Evolutionary conservation across 2,888 invertebrate species (phyloP).

Genomic region (Cheilosia vernalis): DNA sequence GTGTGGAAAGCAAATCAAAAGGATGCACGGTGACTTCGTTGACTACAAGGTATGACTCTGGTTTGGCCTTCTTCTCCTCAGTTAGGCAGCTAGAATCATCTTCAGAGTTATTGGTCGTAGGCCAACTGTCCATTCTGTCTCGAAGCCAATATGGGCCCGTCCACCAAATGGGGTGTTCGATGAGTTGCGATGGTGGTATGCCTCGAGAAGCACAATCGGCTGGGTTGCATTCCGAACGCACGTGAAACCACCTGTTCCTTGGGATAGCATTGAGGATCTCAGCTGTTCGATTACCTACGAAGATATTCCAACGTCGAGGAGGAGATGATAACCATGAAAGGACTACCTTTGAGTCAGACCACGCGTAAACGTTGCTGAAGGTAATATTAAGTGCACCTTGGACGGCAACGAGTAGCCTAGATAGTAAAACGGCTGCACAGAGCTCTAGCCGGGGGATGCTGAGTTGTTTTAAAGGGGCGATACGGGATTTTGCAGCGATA

Average conservation of each 20-base stretch:
- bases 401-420: not conserved
- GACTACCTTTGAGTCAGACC: too few relatives aligned
- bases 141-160: slow-evolving; percentile 1
- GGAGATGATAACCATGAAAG: not conserved
- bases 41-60: too few relatives aligned
- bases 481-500: too few relatives aligned
- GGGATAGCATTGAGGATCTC: slow-evolving; percentile 2
- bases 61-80: too few relatives aligned
- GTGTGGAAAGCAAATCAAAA: too few relatives aligned
- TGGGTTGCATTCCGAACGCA: not conserved
- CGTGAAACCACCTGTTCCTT: slow-evolving; percentile 10
- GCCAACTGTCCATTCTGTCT: too few relatives aligned
- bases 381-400: too few relatives aligned
- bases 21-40: too few relatives aligned
- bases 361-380: too few relatives aligned
- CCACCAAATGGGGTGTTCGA: slow-evolving; percentile 2
- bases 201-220: not conserved
- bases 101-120: too few relatives aligned
- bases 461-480: too few relatives aligned
- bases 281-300: slow-evolving; percentile 2
- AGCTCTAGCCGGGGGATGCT: not conserved
- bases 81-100: too few relatives aligned
- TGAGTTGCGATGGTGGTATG: not conserved
- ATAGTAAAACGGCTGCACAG: not conserved
- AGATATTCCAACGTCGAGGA: not conserved